phyloP scores from a whole-genome alignment of 1,140 invertebrate species.

The Grapholita molesta region DNA sequence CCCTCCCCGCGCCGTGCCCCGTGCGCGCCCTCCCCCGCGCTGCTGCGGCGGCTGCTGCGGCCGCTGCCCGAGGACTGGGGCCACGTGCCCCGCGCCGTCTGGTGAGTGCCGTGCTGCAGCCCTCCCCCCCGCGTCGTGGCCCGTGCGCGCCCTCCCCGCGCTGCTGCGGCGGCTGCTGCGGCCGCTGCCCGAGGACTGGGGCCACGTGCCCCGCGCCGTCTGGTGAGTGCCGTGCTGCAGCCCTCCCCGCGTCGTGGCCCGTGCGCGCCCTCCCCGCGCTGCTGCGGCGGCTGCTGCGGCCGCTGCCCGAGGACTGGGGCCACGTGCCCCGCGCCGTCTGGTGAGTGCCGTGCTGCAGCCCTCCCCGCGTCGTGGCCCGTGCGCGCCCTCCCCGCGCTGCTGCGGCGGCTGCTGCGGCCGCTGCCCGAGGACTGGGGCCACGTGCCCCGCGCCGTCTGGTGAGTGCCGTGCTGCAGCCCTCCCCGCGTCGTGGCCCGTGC shows the following conservation, averaged over 20 bases:
- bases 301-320: too few relatives aligned
- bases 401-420: neutral
- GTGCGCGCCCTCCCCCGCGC: neutral
- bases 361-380: too few relatives aligned
- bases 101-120: conserved; percentile 41
- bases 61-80: conserved; percentile 49
- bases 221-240: conserved; percentile 21
- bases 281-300: too few relatives aligned
- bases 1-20: conserved; percentile 20
- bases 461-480: conserved; percentile 37
- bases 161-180: too few relatives aligned
- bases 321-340: too few relatives aligned
- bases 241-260: neutral
- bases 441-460: conserved; percentile 35
- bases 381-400: too few relatives aligned
- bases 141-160: neutral
- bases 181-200: neutral
- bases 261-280: conserved; percentile 24
- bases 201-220: neutral
- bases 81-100: conserved; percentile 49
- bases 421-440: neutral
- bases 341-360: too few relatives aligned
- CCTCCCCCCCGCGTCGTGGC: neutral
- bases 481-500: conserved; percentile 9
- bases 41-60: conserved; percentile 17